These are phyloP conservation scores for Orchesella flavescens DNA, from an alignment of 2,888 invertebrate species.

Conservation along the genomic window DNA sequence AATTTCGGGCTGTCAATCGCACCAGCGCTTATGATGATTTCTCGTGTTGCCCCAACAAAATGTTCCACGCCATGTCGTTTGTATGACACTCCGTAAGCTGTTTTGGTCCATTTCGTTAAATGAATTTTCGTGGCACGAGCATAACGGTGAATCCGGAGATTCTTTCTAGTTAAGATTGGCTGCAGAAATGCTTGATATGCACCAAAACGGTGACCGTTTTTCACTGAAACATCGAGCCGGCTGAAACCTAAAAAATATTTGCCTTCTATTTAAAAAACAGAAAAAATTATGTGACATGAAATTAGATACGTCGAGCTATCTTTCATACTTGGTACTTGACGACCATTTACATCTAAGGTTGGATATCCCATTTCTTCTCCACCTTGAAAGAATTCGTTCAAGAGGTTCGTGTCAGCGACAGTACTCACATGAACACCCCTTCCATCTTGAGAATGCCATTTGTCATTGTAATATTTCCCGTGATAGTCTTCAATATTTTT, in stretches of 20 bases:
- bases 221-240: constrained; percentile 55
- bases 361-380: constrained; percentile 54
- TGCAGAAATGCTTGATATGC: constrained; percentile 56
- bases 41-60: constrained; percentile 56
- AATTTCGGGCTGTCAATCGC: constrained; percentile 43
- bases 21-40: constrained; percentile 64
- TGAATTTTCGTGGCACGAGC: constrained; percentile 53
- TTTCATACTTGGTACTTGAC: constrained; percentile 41
- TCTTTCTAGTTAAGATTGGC: constrained; percentile 51
- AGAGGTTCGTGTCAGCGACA: neutral
- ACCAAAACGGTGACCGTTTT: constrained; percentile 56
- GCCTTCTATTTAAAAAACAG: neutral
- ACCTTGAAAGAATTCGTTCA: constrained; percentile 37
- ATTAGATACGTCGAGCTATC: neutral
- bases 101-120: constrained; percentile 29
- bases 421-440: constrained; percentile 39
- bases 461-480: constrained; percentile 74
- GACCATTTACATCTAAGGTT: constrained; percentile 41
- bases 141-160: constrained; percentile 62
- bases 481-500: constrained; percentile 66
- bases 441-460: constrained; percentile 40
- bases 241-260: constrained; percentile 18
- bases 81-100: constrained; percentile 66
- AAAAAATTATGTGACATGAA: no score
- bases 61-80: constrained; percentile 51